Evolutionary conservation across 2,113 vertebrate species (phyloP).

Genomic region (Abramis brama): DNA sequence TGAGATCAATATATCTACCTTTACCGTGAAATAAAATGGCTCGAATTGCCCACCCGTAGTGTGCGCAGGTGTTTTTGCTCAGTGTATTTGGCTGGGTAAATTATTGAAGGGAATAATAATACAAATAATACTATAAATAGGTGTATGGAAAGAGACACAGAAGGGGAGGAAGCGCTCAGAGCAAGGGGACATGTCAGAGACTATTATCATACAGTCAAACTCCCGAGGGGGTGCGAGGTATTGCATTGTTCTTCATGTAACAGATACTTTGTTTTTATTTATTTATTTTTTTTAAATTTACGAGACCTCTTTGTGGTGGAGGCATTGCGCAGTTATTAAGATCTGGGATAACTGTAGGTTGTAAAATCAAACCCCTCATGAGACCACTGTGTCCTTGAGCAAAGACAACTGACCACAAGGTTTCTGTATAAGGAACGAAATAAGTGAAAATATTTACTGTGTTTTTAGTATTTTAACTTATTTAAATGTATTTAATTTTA

Average conservation of each 20-base stretch:
- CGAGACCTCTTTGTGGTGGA: neutral
- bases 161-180: constrained; percentile 13
- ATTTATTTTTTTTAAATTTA: too few relatives aligned
- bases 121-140: constrained; percentile 20
- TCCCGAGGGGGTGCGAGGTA: neutral
- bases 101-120: neutral
- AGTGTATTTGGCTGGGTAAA: neutral
- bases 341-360: neutral
- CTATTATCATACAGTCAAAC: neutral
- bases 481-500: too few relatives aligned
- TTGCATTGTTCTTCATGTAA: neutral
- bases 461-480: too few relatives aligned
- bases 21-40: neutral
- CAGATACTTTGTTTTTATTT: neutral
- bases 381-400: neutral
- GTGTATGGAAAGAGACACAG: neutral
- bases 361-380: neutral
- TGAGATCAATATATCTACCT: neutral
- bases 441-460: too few relatives aligned
- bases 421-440: neutral
- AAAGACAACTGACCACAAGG: neutral
- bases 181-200: constrained; percentile 3
- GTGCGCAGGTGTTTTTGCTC: neutral
- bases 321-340: neutral
- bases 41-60: neutral